Conservation (phyloP, 2,113 vertebrate genomes). For the Siniperca chuatsi region DNA sequence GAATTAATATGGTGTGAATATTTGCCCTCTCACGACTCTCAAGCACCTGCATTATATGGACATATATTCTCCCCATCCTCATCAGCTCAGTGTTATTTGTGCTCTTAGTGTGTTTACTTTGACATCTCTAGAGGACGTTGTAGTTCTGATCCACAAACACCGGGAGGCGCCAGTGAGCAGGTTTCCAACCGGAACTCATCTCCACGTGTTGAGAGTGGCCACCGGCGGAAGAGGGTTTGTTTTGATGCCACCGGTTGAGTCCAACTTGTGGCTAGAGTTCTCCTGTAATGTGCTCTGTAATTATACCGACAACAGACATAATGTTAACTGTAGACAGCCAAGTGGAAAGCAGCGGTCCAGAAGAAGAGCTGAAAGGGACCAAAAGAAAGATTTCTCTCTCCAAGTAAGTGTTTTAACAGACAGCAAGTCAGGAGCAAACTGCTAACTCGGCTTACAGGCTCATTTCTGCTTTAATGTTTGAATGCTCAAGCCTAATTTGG, state of each 20-base stretch:
- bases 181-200: slow-evolving; percentile 59
- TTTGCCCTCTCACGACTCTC: too few species aligned
- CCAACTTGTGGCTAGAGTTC: neutral
- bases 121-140: neutral
- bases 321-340: slow-evolving; percentile 40
- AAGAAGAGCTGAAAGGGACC: slow-evolving; percentile 54
- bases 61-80: neutral
- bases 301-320: neutral
- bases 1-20: neutral
- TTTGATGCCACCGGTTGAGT: slow-evolving; percentile 20
- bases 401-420: slow-evolving; percentile 62
- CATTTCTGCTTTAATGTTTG: neutral
- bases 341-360: neutral
- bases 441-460: neutral
- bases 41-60: neutral
- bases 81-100: neutral
- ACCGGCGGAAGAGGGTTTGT: slow-evolving; percentile 63
- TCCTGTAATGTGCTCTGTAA: neutral
- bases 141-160: slow-evolving; percentile 33
- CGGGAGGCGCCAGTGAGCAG: slow-evolving; percentile 56
- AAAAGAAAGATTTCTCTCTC: slow-evolving; percentile 83
- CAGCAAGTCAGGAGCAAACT: neutral
- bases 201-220: slow-evolving; percentile 45
- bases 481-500: accelerated
- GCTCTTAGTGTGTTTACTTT: neutral